These are phyloP conservation scores for Agrypnus murinus DNA, from an alignment of 2,888 invertebrate genomes.

Conservation along the genomic window DNA sequence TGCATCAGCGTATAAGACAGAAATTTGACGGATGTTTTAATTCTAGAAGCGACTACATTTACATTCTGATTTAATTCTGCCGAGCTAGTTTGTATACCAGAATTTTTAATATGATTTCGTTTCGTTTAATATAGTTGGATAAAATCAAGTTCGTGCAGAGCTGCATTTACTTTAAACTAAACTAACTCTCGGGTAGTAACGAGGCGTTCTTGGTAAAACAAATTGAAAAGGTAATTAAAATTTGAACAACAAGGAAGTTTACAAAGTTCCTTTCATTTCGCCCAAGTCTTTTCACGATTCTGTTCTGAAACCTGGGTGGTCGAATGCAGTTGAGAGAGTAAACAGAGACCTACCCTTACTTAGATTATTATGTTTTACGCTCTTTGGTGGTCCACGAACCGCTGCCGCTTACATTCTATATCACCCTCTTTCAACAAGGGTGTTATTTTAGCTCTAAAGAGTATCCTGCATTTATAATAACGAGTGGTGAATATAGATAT, in stretches of 20 bases:
- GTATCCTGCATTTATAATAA: conserved; percentile 38
- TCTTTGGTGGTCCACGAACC: conserved; percentile 61
- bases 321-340: conserved; percentile 53
- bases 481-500: conserved; percentile 11
- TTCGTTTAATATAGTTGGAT: too few relatives aligned
- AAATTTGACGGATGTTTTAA: conserved; percentile 31
- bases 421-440: conserved; percentile 44
- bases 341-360: conserved; percentile 60
- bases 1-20: not conserved
- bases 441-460: conserved; percentile 44
- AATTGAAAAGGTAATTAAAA: conserved; percentile 49
- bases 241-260: conserved; percentile 45
- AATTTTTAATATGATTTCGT: conserved; percentile 30
- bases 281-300: conserved; percentile 36
- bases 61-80: conserved; percentile 16
- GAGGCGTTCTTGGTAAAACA: conserved; percentile 33
- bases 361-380: conserved; percentile 62
- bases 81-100: not conserved
- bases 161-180: conserved; percentile 26
- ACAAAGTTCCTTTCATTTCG: conserved; percentile 42
- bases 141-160: conserved; percentile 6
- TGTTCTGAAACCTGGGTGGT: conserved; percentile 44
- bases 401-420: conserved; percentile 38
- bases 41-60: conserved; percentile 7
- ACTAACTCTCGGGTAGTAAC: conserved; percentile 3